Evolutionary conservation across 2,113 vertebrate species (phyloP).

Genomic region (Porphyrio hochstetteri): DNA sequence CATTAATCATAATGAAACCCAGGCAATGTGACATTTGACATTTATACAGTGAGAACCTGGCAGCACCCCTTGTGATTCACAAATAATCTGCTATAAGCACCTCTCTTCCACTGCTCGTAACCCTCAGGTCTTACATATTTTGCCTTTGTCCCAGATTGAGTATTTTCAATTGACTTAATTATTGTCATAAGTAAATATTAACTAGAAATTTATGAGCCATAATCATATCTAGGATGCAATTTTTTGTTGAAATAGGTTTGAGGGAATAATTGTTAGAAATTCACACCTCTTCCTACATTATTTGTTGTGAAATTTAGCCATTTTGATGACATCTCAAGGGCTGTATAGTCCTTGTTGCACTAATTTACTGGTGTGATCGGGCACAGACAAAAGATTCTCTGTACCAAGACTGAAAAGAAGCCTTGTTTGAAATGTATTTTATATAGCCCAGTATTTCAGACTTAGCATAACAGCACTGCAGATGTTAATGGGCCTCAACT

Average conservation of each 20-base stretch:
- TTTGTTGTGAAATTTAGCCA: background rate
- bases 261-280: background rate
- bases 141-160: background rate
- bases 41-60: background rate
- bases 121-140: background rate
- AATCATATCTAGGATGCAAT: background rate
- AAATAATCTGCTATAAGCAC: background rate
- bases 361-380: background rate
- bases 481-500: background rate
- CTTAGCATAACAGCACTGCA: background rate
- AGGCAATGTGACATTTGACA: background rate
- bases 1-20: background rate
- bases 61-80: slow-evolving; percentile 16
- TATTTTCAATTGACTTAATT: background rate
- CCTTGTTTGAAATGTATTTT: background rate
- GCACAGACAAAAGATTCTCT: background rate
- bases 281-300: background rate
- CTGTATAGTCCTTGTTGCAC: background rate
- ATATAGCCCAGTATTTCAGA: background rate
- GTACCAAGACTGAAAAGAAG: background rate
- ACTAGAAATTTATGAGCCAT: background rate
- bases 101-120: background rate
- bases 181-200: background rate
- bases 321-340: background rate
- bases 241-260: background rate